Conservation (phyloP, 2,888 invertebrate species). For the Oscheius sp. region DNA sequence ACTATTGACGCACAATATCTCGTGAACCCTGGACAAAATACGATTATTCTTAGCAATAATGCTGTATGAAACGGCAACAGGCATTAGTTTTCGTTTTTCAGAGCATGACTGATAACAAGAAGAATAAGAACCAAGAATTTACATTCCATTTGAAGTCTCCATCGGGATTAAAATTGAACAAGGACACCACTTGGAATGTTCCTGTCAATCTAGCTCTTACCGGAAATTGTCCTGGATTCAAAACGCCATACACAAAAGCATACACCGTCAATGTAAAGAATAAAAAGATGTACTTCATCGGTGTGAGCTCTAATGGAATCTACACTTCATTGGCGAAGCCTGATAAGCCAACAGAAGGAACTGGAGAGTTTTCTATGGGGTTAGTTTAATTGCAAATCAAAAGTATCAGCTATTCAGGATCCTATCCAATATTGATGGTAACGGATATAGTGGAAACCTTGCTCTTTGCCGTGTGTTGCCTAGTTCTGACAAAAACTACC, state of each 20-base stretch:
- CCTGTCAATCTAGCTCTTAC: not conserved
- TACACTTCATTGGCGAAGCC: slow-evolving; percentile 44
- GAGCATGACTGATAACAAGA: slow-evolving; percentile 7
- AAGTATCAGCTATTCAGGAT: slow-evolving; percentile 1
- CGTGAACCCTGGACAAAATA: not conserved
- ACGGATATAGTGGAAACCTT: slow-evolving; percentile 43
- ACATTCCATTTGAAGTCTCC: slow-evolving; percentile 21
- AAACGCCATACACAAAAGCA: not conserved
- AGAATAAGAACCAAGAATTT: not conserved
- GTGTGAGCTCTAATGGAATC: slow-evolving; percentile 45
- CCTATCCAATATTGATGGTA: not conserved
- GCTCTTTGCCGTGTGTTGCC: slow-evolving; percentile 59
- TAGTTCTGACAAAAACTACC: slow-evolving; percentile 27
- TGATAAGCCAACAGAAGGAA: slow-evolving; percentile 63
- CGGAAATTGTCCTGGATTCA: not conserved
- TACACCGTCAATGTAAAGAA: not conserved
- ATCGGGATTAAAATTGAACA: not conserved
- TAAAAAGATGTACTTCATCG: slow-evolving; percentile 47
- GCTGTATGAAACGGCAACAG: not conserved
- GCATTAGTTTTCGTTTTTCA: slow-evolving; percentile 14
- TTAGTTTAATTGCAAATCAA: slow-evolving; percentile 21
- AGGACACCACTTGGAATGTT: not conserved
- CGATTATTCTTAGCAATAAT: not conserved
- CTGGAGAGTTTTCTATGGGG: slow-evolving; percentile 64
- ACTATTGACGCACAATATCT: slow-evolving; percentile 20